Evolutionary conservation across 2,113 vertebrate genomes (phyloP), one percentile per base, ranked within the genome.

Genomic region (Eublepharis macularius): DNA sequence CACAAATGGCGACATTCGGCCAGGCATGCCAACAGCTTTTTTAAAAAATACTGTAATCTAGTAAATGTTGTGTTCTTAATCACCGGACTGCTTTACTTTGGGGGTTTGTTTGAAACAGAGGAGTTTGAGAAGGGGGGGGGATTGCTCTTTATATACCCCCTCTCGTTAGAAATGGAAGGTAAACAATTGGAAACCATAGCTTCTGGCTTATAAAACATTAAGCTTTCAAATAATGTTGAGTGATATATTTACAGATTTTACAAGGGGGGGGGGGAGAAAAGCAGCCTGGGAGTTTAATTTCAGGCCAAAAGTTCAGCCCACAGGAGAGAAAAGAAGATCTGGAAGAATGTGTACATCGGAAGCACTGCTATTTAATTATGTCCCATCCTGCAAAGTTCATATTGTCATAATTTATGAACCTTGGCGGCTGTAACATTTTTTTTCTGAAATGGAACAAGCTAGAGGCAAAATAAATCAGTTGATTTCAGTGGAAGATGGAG

Each of bases 241-340:
- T 17, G 63, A 90, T 86, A 93, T 65, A 92, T 73, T 73, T 70
- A 72, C 16, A 88, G 85, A 87, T 85, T 89, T 90, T 79, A 84
- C 54, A 92, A 88, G 39, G 41, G 82, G 73, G 32, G 26, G 75
- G 24, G 87, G 45, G 63, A 87, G 79, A 87, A 81, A 83, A 91
- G 57, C 34, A 8, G 84, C 75, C 88, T 81, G 80, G 51, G 76
- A 93, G 74, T 90, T 88, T 92, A 91, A 92, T 87, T 19, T 69
- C 29, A 88, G 70, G 87, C 88, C 88, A 94, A 45, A 47, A 88
- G 82, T 6, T 84, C 79, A 89, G 80, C 41, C 51, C 82, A 13
- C 6, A 36, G 80, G 69, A 90, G 80, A 82, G 89, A 41, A 63
- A 86, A 68, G 78, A 85, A 1, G 6, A 82, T 88, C 89, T 92